phyloP scores from a whole-genome alignment of 1,140 invertebrate species.

The Notospermus geniculatus region DNA sequence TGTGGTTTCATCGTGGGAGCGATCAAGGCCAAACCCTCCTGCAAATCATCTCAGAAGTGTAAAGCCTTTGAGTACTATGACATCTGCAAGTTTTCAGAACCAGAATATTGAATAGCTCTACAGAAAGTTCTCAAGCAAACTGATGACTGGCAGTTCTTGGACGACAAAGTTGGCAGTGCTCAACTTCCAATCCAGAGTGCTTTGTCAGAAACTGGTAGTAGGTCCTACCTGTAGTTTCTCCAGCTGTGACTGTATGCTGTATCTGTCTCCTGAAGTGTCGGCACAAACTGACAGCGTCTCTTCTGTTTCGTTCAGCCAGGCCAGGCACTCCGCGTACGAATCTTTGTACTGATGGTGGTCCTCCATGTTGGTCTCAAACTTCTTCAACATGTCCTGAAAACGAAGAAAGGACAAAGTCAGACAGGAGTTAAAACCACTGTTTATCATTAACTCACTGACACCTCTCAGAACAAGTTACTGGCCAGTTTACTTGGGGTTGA shows the following conservation, averaged over 20 bases:
- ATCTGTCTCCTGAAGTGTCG: conserved; percentile 68
- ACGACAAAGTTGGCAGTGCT: not conserved
- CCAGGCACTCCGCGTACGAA: conserved; percentile 74
- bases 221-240: conserved; percentile 62
- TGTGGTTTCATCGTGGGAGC: too few relatives aligned
- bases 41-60: too few relatives aligned
- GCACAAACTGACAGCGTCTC: conserved; percentile 71
- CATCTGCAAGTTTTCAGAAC: too few relatives aligned
- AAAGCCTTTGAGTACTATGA: too few relatives aligned
- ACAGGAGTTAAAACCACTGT: too few relatives aligned
- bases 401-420: not conserved
- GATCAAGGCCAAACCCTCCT: too few relatives aligned
- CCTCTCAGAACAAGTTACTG: too few relatives aligned
- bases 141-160: not conserved
- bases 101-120: not conserved
- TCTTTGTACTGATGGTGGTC: conserved; percentile 83
- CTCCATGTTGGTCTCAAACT: conserved; percentile 84
- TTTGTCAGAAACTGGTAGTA: not conserved
- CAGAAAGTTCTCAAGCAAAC: not conserved
- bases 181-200: too few relatives aligned
- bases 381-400: conserved; percentile 79
- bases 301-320: conserved; percentile 86
- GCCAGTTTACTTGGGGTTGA: too few relatives aligned
- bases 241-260: conserved; percentile 77
- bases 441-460: too few relatives aligned